phyloP scores from a whole-genome alignment of 2,888 invertebrate species.

The Leptopilina drosophilae region DNA sequence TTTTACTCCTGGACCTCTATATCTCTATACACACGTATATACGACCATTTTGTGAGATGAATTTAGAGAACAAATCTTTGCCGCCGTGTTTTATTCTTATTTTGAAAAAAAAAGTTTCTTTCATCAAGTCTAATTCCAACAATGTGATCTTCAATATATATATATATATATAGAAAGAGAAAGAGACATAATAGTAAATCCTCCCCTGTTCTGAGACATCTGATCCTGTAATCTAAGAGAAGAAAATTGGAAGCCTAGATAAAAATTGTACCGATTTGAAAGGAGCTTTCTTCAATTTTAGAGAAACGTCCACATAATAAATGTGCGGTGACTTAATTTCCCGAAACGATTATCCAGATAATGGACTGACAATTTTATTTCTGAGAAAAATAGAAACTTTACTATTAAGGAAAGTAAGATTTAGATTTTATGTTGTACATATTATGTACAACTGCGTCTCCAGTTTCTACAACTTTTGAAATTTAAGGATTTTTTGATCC shows the following conservation, averaged over 20 bases:
- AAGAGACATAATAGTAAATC: neutral
- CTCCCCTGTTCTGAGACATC: neutral
- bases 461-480: no score
- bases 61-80: neutral
- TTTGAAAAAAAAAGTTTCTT: neutral
- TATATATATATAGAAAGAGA: no score
- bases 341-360: no score
- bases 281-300: no score
- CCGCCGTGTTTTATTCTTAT: neutral
- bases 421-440: no score
- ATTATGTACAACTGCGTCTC: no score
- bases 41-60: neutral
- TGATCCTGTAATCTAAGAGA: neutral
- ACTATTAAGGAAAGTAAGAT: no score
- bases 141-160: neutral
- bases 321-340: conserved; percentile 17
- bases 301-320: neutral
- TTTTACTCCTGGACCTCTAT: neutral
- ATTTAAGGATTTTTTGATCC: no score
- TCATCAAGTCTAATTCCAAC: conserved; percentile 17
- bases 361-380: no score
- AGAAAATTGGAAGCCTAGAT: neutral
- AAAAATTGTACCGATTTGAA: no score
- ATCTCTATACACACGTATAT: neutral
- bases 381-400: no score